Conservation (phyloP, 2,797 vertebrate species). For the Neopelma chrysocephalum region DNA sequence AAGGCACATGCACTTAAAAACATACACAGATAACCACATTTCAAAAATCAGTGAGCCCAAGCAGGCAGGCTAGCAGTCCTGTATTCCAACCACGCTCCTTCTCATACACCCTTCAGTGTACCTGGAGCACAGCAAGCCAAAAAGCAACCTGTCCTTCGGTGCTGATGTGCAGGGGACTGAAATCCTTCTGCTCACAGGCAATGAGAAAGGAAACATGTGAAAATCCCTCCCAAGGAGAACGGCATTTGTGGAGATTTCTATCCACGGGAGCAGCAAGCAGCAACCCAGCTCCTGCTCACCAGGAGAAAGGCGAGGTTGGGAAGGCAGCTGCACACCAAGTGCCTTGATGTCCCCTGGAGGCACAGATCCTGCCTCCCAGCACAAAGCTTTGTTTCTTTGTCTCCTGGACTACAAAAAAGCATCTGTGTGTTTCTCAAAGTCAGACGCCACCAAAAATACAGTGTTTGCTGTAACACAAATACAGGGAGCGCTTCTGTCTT, state of each 20-base stretch:
- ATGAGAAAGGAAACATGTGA: background rate
- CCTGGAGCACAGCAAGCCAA: background rate
- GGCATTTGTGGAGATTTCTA: background rate
- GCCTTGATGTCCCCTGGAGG: conserved; percentile 25
- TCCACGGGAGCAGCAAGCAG: background rate
- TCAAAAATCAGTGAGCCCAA: background rate
- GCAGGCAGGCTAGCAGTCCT: background rate
- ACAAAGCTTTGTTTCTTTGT: conserved; percentile 57
- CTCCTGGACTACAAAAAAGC: conserved; percentile 60
- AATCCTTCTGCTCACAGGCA: background rate
- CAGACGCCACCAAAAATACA: conserved; percentile 41
- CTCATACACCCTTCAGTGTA: rapidly evolving
- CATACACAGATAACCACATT: background rate
- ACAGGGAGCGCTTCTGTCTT: conserved; percentile 18
- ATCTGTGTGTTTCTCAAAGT: conserved; percentile 61
- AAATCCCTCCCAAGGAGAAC: background rate
- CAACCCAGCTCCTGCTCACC: background rate
- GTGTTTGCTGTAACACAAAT: conserved; percentile 34
- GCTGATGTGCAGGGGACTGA: background rate
- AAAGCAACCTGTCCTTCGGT: background rate
- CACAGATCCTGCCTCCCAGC: conserved; percentile 36
- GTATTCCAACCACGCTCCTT: rapidly evolving
- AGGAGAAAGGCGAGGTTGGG: background rate
- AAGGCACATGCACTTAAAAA: background rate
- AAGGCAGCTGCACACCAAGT: conserved; percentile 30